Evolutionary conservation across 2,888 invertebrate genomes (phyloP), one percentile per base, ranked within the genome.

Genomic region (Bellardia pandia): DNA sequence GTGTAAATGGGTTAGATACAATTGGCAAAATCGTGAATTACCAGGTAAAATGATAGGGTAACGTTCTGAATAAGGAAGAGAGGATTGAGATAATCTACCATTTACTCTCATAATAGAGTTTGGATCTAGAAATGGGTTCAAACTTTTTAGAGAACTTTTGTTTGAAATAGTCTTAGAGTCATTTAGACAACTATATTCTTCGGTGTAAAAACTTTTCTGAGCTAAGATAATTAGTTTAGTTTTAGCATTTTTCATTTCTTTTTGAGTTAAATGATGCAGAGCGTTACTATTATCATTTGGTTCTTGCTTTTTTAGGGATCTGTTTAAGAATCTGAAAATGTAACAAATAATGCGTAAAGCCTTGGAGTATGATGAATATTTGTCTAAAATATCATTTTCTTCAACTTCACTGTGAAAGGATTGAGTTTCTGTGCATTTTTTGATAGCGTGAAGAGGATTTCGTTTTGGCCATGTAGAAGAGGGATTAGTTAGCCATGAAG

Each of bases 91-190:
- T 42, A 80, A n/a, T 37, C 80, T 53, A 13, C 37, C 53, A 66
- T 62, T 71, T 23, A 23, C 13, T n/a, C 53, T 14, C 2, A 53
- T n/a, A 53, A 53, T n/a, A 5, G 53, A 8, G 5, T 72, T 23
- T 1, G 8, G 3, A 64, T 80, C 80, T 7, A 72, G 30, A 14
- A 80, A 66, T 13, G 80, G 76, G 8, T 76, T 76, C 2, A 76
- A 23, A n/a, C 37, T 33, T 53, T 48, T 37, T 3, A 76, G n/a
- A 11, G 3, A 7, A 13, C 74, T 81, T 16, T 81, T 75, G 0
- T 16, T 56, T 9, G 68, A 14, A 2, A 81, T 33, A 23, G 30
- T 33, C 11, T 40, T 13, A 23, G 14, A 80, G 30, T 14, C 51
- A 5, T 11, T 0, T n/a, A 71, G 16, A 16, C 23, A 40, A 11